Conservation (phyloP, 2,888 invertebrate species). For the Megastigmus dorsalis region DNA sequence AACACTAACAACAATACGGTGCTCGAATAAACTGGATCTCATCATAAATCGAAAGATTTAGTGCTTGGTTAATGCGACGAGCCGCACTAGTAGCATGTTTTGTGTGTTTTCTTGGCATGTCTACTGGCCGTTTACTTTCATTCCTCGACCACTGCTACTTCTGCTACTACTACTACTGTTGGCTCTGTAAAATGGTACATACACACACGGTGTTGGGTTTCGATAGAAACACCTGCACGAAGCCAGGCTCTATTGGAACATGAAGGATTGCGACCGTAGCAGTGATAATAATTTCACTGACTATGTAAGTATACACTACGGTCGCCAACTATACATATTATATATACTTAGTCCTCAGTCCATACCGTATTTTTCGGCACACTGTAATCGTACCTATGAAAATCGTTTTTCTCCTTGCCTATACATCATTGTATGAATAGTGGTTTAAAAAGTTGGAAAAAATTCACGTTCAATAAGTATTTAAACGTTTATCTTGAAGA, state of each 20-base stretch:
- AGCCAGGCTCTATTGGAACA: constrained; percentile 78
- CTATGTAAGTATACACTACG: constrained; percentile 68
- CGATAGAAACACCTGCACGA: constrained; percentile 80
- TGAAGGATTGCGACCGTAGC: constrained; percentile 71
- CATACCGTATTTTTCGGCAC: too few species aligned
- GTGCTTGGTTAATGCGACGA: constrained; percentile 71
- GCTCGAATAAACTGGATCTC: not conserved
- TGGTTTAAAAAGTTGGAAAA: too few species aligned
- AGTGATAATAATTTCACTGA: constrained; percentile 69
- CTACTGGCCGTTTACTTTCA: constrained; percentile 68
- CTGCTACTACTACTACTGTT: constrained; percentile 60
- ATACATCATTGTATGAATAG: too few species aligned
- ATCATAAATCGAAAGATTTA: too few species aligned
- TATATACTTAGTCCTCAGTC: not conserved
- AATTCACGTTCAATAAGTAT: too few species aligned
- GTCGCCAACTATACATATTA: constrained; percentile 35
- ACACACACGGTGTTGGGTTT: constrained; percentile 62
- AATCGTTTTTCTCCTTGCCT: too few species aligned
- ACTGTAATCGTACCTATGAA: too few species aligned
- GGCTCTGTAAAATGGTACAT: constrained; percentile 68
- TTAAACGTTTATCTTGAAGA: too few species aligned
- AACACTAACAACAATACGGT: not conserved
- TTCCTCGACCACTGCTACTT: constrained; percentile 39
- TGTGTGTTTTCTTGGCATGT: constrained; percentile 73
- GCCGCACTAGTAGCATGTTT: constrained; percentile 73